Evolutionary conservation across 1,140 invertebrate species (phyloP), one percentile per base, ranked within the genome.

Genomic region (Philotrypesis tridentata): DNA sequence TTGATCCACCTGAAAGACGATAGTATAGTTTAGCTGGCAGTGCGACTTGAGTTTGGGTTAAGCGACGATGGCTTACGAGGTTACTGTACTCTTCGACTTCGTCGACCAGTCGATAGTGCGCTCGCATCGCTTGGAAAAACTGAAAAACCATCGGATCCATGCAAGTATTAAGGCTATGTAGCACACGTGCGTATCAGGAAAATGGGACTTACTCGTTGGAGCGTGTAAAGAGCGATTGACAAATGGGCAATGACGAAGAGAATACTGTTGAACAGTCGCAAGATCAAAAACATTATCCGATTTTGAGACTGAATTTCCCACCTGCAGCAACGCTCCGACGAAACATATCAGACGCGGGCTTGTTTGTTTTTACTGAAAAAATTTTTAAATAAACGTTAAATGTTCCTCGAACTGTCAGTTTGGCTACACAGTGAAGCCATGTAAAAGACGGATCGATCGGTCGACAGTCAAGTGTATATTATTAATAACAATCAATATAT

Each of bases 101-200:
- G 4, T 84, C 74, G 23, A 88, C 83, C 12, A 89, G 77, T n/a
- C 86, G 83, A 72, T 86, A 85, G 71, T 89, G 89, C 6, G 55
- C 67, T 82, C 71, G 88, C 84, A 87, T 87, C 0, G 80, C 87
- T 4, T 82, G 76, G 72, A 88, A 85, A 76, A 90, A 88, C 89
- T 90, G 68, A 14, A 84, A 86, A 37, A 21, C 27, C 23, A 61
- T 61, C 27, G 7, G 4, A 27, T 61, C n/a, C 21, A 61, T 23
- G 2, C 12, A 60, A 6, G 17, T 61, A 25, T n/a, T 21, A n/a
- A n/a, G n/a, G n/a, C 21, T 7, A 9, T 61, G 8, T 61, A n/a
- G 9, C 21, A 25, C 6, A 61, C 11, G 23, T 8, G 6, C 2
- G 21, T n/a, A n/a, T 61, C n/a, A 8, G 2, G 12, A 21, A 60